These are phyloP conservation scores for Magallana ariakensis DNA, from an alignment of 1,140 invertebrate genomes.

Conservation along the genomic window DNA sequence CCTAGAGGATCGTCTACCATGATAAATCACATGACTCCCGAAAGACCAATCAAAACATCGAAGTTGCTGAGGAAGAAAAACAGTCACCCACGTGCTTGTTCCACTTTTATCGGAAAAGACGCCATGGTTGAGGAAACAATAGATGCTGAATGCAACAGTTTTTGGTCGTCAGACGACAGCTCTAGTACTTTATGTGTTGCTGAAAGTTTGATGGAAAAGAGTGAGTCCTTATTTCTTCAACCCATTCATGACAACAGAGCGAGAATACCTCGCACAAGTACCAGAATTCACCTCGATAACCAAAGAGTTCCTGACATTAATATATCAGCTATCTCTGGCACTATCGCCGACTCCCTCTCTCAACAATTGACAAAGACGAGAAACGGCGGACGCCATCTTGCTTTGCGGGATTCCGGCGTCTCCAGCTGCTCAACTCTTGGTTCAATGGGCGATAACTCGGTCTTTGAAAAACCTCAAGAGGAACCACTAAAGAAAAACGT, in stretches of 20 bases:
- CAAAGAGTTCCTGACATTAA: background rate
- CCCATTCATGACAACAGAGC: background rate
- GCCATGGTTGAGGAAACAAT: background rate
- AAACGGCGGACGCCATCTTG: background rate
- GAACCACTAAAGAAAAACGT: background rate
- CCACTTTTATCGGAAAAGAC: constrained; percentile 6
- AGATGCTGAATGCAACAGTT: background rate
- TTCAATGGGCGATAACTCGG: background rate
- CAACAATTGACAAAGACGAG: background rate
- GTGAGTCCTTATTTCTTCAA: background rate
- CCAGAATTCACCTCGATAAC: background rate
- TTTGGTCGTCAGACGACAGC: background rate
- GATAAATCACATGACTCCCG: background rate
- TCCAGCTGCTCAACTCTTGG: constrained; percentile 8
- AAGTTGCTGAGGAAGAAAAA: background rate
- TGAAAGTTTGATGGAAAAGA: background rate
- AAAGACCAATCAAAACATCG: background rate
- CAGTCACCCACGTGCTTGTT: constrained; percentile 16
- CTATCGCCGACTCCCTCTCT: background rate
- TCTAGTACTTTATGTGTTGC: background rate
- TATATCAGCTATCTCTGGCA: background rate
- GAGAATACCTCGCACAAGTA: background rate
- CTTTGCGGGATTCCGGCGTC: background rate
- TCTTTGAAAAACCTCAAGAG: background rate
- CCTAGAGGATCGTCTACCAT: background rate